These are phyloP conservation scores for Calonectris borealis DNA, from an alignment of 2,113 vertebrate genomes.

Conservation along the genomic window DNA sequence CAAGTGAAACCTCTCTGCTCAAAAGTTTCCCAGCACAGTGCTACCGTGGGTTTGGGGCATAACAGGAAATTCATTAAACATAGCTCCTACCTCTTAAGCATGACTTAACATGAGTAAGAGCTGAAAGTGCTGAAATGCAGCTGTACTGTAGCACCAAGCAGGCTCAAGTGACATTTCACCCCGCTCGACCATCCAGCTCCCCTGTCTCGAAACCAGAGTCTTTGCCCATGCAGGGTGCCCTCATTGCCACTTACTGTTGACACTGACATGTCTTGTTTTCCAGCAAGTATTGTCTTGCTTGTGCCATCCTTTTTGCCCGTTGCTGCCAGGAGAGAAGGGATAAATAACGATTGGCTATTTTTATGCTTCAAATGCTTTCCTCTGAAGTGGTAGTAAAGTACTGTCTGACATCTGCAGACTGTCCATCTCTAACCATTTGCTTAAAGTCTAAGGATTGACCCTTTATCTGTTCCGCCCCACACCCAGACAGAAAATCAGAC, in stretches of 20 bases:
- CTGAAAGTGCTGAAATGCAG: not conserved
- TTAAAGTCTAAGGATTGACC: not conserved
- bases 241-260: slow-evolving; percentile 60
- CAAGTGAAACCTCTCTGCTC: not conserved
- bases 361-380: not conserved
- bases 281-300: slow-evolving; percentile 68
- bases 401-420: not conserved
- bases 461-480: not conserved
- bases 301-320: slow-evolving; percentile 58
- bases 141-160: not conserved
- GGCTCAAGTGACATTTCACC: not conserved
- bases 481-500: not conserved
- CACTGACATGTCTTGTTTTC: slow-evolving; percentile 78
- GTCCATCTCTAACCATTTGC: not conserved
- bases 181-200: rapidly evolving
- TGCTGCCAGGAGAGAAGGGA: slow-evolving; percentile 63
- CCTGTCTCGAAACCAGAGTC: not conserved
- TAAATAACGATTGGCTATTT: not conserved
- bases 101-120: not conserved
- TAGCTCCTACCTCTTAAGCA: not conserved
- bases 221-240: not conserved
- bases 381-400: not conserved
- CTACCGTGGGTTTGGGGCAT: not conserved
- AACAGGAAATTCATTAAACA: not conserved
- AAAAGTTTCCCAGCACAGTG: not conserved